Evolutionary conservation across 1,140 invertebrate species (phyloP).

Genomic region (Brachionus rotundiformis): DNA sequence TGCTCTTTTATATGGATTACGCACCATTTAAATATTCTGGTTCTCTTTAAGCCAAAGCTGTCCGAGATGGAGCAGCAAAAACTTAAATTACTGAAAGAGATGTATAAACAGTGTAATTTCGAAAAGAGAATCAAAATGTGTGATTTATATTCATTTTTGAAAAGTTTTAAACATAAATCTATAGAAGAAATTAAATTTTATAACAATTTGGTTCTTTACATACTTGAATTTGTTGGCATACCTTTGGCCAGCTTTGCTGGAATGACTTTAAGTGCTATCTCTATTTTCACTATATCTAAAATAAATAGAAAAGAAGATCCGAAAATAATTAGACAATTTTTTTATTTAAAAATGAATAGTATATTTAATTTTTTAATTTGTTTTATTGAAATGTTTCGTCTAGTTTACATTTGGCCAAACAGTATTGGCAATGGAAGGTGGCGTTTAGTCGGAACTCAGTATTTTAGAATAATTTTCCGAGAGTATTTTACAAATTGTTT

Average conservation of each 20-base stretch:
- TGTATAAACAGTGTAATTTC: not conserved
- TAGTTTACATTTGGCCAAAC: not conserved
- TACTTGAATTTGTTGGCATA: not conserved
- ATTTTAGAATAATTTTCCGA: not conserved
- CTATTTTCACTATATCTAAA: not conserved
- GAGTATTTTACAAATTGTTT: slow-evolving; percentile 5
- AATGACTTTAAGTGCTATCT: not conserved
- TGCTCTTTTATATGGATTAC: not conserved
- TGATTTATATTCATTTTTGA: not conserved
- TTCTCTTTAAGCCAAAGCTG: not conserved
- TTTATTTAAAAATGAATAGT: slow-evolving; percentile 11
- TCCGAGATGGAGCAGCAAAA: not conserved
- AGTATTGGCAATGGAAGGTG: not conserved
- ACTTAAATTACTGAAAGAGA: not conserved
- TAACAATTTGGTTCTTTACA: not conserved
- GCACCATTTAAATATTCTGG: not conserved
- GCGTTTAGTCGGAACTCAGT: not conserved
- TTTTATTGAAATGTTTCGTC: not conserved
- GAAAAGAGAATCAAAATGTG: not conserved
- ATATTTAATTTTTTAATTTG: slow-evolving; percentile 8
- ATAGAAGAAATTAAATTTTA: not conserved
- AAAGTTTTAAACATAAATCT: not conserved
- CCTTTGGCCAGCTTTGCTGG: not conserved
- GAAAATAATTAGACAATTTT: not conserved
- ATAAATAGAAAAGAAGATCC: not conserved